Conservation (phyloP, 2,113 vertebrate species). For the western clawed frog (Xenopus tropicalis) region DNA sequence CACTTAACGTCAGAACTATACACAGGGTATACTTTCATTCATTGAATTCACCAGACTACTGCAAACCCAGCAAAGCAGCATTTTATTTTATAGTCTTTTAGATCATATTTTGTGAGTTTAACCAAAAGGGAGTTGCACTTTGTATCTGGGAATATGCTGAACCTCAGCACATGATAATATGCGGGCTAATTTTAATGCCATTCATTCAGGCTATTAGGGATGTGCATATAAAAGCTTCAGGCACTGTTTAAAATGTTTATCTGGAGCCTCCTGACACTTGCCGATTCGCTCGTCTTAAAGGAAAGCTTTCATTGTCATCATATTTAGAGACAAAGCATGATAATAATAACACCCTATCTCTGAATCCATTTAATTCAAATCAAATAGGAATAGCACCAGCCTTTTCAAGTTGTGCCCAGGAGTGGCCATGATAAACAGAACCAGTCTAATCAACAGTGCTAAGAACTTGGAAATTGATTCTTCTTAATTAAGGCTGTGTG, state of each 20-base stretch:
- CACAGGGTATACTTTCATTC: too few species aligned
- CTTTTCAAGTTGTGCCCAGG: neutral
- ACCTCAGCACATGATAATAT: slow-evolving; percentile 3
- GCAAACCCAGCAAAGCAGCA: too few species aligned
- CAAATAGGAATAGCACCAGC: neutral
- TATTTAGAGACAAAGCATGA: neutral
- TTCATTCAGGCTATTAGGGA: slow-evolving; percentile 32
- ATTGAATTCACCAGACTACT: too few species aligned
- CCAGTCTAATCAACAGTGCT: neutral
- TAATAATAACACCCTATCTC: neutral
- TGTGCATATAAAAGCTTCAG: slow-evolving; percentile 11
- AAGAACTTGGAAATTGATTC: neutral
- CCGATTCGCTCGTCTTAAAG: neutral
- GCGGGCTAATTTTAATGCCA: slow-evolving; percentile 31
- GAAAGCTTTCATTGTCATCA: neutral
- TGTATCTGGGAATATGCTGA: neutral
- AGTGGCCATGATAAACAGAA: neutral
- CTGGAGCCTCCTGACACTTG: slow-evolving; percentile 10
- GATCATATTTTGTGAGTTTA: too few species aligned
- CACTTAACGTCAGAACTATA: too few species aligned
- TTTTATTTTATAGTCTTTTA: too few species aligned
- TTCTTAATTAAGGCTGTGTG: neutral
- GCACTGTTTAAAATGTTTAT: slow-evolving; percentile 33
- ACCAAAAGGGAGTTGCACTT: too few species aligned
- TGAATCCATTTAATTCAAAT: too few species aligned